Evolutionary conservation across 92 coral and sea anemone genomes (phyloP).

Genomic region (Umimayanthus chanpuru): DNA sequence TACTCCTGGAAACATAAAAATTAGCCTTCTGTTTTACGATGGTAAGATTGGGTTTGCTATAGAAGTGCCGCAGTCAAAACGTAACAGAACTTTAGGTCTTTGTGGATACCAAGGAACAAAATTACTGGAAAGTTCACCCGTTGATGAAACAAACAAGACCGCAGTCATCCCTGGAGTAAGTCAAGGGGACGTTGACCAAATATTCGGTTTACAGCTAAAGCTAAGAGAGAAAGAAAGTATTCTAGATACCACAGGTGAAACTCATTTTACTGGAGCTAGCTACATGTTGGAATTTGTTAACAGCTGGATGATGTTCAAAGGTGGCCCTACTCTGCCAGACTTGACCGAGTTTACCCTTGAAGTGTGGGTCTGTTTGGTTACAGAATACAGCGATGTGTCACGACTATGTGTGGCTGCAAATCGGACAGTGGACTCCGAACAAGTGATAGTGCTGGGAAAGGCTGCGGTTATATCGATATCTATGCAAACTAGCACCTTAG

Average conservation of each 20-base stretch:
- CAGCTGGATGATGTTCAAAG: constrained; percentile 32
- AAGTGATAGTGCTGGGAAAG: neutral
- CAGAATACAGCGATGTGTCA: constrained; percentile 23
- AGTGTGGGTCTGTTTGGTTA: constrained; percentile 57
- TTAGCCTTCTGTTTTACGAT: constrained; percentile 53
- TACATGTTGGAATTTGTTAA: constrained; percentile 56
- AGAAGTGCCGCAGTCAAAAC: constrained; percentile 42
- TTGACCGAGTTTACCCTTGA: constrained; percentile 65
- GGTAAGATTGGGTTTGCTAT: constrained; percentile 63
- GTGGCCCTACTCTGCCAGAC: constrained; percentile 48
- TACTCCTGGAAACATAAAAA: constrained; percentile 39
- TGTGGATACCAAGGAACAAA: constrained; percentile 54
- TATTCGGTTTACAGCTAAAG: constrained; percentile 26
- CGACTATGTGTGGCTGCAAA: constrained; percentile 36
- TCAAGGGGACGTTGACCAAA: constrained; percentile 46
- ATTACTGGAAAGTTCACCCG: constrained; percentile 9
- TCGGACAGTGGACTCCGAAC: neutral
- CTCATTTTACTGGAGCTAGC: constrained; percentile 62
- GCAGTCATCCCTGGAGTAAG: neutral
- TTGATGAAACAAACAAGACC: constrained; percentile 6
- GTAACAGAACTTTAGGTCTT: constrained; percentile 49
- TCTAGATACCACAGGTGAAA: constrained; percentile 33
- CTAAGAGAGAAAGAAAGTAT: constrained; percentile 33
- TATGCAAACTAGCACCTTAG: constrained; percentile 37
- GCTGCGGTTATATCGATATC: constrained; percentile 37